Percentiles rank a stretch among this genome's conserved stretches.
These are phyloP conservation scores for Epinephelus malabaricus DNA, from an alignment of 2,797 vertebrate genomes.

Conservation along the genomic window DNA sequence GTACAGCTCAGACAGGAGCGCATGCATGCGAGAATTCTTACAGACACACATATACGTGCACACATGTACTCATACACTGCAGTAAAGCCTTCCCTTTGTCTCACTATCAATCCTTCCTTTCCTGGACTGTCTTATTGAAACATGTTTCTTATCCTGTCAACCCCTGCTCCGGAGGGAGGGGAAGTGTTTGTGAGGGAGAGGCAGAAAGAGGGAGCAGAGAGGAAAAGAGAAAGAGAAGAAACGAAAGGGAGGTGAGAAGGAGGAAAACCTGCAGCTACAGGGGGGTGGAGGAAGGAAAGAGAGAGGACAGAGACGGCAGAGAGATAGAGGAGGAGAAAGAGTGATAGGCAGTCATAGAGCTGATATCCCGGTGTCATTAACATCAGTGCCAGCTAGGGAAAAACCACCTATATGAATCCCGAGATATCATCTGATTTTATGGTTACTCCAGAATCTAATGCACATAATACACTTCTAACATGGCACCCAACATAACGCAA, in stretches of 20 bases:
- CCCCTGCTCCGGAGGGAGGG: slow-evolving; percentile 57
- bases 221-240: background rate
- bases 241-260: slow-evolving; percentile 12
- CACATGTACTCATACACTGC: slow-evolving; percentile 44
- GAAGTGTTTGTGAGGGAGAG: slow-evolving; percentile 53
- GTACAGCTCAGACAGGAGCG: slow-evolving; percentile 85
- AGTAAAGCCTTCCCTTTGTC: slow-evolving; percentile 84
- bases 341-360: slow-evolving; percentile 42
- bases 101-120: slow-evolving; percentile 73
- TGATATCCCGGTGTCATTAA: slow-evolving; percentile 68
- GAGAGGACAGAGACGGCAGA: slow-evolving; percentile 24
- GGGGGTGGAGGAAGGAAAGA: background rate
- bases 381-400: slow-evolving; percentile 32
- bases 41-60: slow-evolving; percentile 61
- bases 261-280: slow-evolving; percentile 18
- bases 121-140: slow-evolving; percentile 70
- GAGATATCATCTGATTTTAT: slow-evolving; percentile 66
- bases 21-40: slow-evolving; percentile 57
- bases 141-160: slow-evolving; percentile 76
- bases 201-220: slow-evolving; percentile 30
- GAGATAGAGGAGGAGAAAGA: slow-evolving; percentile 48
- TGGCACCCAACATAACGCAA: slow-evolving; percentile 43
- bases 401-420: slow-evolving; percentile 56
- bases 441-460: slow-evolving; percentile 65
- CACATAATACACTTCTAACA: slow-evolving; percentile 54